Evolutionary conservation across 2,888 invertebrate species (phyloP), one percentile per base, ranked within the genome.

Genomic region (Actias luna): DNA sequence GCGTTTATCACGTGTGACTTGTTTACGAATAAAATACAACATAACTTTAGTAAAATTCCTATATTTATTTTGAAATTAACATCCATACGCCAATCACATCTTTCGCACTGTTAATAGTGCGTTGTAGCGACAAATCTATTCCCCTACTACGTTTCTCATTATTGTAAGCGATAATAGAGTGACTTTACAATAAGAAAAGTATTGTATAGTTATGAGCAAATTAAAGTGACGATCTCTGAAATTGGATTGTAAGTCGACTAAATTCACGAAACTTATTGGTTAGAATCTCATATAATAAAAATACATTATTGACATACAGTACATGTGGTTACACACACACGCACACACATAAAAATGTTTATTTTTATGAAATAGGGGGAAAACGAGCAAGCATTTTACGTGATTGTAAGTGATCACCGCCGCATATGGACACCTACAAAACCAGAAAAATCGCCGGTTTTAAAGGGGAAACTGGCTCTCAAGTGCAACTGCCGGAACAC

Each of bases 31-130:
- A 8, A 62, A 52, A 52, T 46, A 60, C 42, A 52, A 29, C 55
- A 36, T 59, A 55, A 60, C 29, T 59, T 55, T 58, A 52, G 64
- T 58, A 64, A 64, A 64, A 61, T 77, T 77, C 75, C 75, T 60
- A 65, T 64, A 69, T 73, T 68, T 69, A 33, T 39, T 36, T 27
- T 58, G 59, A 29, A 71, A 73, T 78, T 79, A 71, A 67, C 74
- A 69, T 71, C 59, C 33, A 67, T 60, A n/a, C 71, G 75, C 59
- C 68, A 67, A 71, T 70, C 72, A 65, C 65, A 65, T 65, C 46
- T 61, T 59, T 39, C 27, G 25, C 60, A 10, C 63, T 46, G 65
- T 59, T 63, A 65, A 64, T 58, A 42, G 50, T 62, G 63, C 61
- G 63, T 65, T 64, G 63, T 60, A 52, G 60, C 8, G 31, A 29